phyloP scores from a whole-genome alignment of 2,888 invertebrate genomes.

The Lottia scabra region DNA sequence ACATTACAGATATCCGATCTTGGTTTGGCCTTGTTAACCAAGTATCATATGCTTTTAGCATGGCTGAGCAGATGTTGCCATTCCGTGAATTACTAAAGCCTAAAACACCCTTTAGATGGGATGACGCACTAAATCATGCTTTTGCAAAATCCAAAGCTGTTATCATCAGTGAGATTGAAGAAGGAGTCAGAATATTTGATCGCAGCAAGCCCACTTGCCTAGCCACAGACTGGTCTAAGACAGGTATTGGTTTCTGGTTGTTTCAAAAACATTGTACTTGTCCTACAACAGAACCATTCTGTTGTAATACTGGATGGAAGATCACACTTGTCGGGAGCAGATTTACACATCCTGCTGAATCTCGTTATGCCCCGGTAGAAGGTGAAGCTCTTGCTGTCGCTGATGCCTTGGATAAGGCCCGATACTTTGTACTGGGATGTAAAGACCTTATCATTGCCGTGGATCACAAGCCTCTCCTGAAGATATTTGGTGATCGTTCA shows the following conservation, averaged over 20 bases:
- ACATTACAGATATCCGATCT: slow-evolving; percentile 38
- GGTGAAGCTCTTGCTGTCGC: slow-evolving; percentile 28
- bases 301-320: slow-evolving; percentile 7
- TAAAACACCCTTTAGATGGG: slow-evolving; percentile 29
- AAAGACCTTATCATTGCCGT: slow-evolving; percentile 27
- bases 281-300: neutral
- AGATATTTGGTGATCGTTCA: slow-evolving; percentile 29
- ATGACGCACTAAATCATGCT: slow-evolving; percentile 20
- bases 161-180: slow-evolving; percentile 37
- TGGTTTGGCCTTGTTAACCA: slow-evolving; percentile 19
- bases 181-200: slow-evolving; percentile 43
- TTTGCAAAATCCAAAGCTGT: slow-evolving; percentile 23
- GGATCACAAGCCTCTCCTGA: slow-evolving; percentile 33
- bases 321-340: slow-evolving; percentile 14
- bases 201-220: slow-evolving; percentile 42
- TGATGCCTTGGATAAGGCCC: slow-evolving; percentile 25
- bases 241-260: slow-evolving; percentile 33
- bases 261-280: slow-evolving; percentile 3
- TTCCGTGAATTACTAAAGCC: slow-evolving; percentile 43
- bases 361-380: no score
- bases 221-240: slow-evolving; percentile 48
- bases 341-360: slow-evolving; percentile 31
- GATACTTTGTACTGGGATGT: slow-evolving; percentile 29
- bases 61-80: slow-evolving; percentile 38
- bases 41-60: slow-evolving; percentile 27